Evolutionary conservation across 1,140 invertebrate genomes (phyloP).

Genomic region (Delia radicum): DNA sequence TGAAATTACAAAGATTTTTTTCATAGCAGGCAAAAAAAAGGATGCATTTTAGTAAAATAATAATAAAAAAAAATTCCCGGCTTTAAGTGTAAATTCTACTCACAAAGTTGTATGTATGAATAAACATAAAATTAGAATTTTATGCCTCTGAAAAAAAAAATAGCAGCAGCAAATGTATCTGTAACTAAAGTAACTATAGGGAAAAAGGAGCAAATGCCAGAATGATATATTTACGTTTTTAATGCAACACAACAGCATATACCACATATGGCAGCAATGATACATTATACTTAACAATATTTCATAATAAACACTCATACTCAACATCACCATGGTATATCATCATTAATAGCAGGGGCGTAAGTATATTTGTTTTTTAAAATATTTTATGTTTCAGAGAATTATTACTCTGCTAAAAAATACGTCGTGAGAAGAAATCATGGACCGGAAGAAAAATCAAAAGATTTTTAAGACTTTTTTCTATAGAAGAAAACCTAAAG

Average conservation of each 20-base stretch:
- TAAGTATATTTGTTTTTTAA: no score
- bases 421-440: no score
- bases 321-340: background rate
- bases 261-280: background rate
- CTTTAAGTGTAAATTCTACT: background rate
- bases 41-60: no score
- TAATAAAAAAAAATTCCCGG: background rate
- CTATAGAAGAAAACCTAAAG: no score
- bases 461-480: no score
- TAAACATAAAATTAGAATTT: slow-evolving; percentile 2
- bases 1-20: no score
- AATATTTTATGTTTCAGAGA: no score
- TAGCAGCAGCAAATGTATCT: background rate
- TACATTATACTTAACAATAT: background rate
- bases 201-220: background rate
- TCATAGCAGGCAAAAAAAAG: no score
- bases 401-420: no score
- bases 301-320: background rate
- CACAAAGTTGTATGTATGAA: background rate
- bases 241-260: background rate
- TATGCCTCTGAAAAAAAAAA: background rate
- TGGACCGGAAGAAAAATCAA: no score
- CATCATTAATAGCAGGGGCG: background rate
- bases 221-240: background rate
- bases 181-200: no score